Percentiles rank a stretch among this genome's conserved stretches.
These are phyloP conservation scores for Bellardia bayeri DNA, from an alignment of 2,888 invertebrate genomes.

Conservation along the genomic window DNA sequence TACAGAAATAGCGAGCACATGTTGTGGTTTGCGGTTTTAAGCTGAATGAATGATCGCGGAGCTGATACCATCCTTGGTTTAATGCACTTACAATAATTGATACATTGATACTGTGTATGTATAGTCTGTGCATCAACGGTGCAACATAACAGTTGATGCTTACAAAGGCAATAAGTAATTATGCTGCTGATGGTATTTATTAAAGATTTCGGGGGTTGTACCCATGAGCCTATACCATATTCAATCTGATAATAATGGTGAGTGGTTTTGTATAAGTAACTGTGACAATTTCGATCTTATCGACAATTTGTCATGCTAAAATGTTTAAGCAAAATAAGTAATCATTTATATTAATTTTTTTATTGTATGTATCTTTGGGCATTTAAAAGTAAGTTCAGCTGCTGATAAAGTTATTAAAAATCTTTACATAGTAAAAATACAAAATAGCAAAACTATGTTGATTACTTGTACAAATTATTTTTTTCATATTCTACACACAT, in stretches of 20 bases:
- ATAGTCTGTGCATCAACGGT: neutral
- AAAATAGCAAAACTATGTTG: slow-evolving; percentile 36
- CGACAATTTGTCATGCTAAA: slow-evolving; percentile 81
- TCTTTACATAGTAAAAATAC: slow-evolving; percentile 34
- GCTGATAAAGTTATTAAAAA: slow-evolving; percentile 52
- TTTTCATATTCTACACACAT: slow-evolving; percentile 67
- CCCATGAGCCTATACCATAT: neutral
- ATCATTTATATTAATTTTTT: neutral
- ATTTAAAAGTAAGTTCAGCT: slow-evolving; percentile 1
- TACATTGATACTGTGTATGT: neutral
- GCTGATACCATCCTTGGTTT: neutral
- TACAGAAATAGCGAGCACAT: slow-evolving; percentile 43
- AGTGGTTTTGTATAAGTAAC: slow-evolving; percentile 10
- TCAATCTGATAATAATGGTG: neutral
- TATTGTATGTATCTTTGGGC: neutral
- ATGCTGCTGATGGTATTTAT: neutral
- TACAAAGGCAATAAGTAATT: neutral
- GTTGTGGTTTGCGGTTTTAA: slow-evolving; percentile 59
- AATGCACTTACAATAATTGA: neutral
- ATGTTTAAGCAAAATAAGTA: slow-evolving; percentile 36
- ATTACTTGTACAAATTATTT: neutral
- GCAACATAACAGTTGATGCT: neutral
- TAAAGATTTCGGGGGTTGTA: neutral
- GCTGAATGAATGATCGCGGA: slow-evolving; percentile 14
- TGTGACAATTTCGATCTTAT: slow-evolving; percentile 76